Percentiles rank a stretch among this genome's conserved stretches.
Conservation (phyloP, 2,797 vertebrate genomes). For the Erethizon dorsatum region DNA sequence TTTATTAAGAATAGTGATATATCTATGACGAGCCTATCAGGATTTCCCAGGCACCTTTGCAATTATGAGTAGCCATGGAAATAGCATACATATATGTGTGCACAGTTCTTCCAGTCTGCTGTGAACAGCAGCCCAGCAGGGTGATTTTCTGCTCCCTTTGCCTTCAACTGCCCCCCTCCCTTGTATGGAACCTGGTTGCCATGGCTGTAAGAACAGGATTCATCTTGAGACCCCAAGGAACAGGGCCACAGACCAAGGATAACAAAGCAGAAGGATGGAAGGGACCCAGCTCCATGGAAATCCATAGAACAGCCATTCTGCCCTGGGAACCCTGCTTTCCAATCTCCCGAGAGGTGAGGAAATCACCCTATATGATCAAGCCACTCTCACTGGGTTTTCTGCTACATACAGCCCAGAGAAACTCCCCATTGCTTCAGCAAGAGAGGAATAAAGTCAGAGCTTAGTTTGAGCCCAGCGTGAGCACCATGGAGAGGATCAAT, state of each 20-base stretch:
- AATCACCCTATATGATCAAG: not conserved
- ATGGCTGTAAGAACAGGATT: not conserved
- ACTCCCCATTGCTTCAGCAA: not conserved
- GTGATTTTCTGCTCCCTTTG: not conserved
- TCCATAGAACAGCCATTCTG: fast-evolving
- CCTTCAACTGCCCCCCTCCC: too few relatives aligned
- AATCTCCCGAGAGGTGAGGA: not conserved
- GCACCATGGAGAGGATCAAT: not conserved
- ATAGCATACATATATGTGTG: fast-evolving
- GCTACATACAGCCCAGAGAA: not conserved
- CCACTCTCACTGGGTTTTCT: not conserved
- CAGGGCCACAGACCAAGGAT: not conserved
- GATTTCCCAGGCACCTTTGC: not conserved
- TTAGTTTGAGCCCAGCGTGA: not conserved
- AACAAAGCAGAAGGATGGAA: not conserved
- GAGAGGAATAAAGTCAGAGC: not conserved
- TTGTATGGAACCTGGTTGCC: not conserved
- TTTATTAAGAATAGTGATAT: not conserved
- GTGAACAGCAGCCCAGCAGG: not conserved
- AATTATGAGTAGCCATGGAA: not conserved
- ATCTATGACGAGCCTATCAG: not conserved
- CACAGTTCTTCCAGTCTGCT: not conserved
- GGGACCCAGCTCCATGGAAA: not conserved
- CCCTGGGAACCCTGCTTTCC: not conserved
- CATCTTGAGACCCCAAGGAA: not conserved